These are phyloP conservation scores for Sweltsa coloradensis DNA, from an alignment of 1,140 invertebrate species.

Conservation along the genomic window DNA sequence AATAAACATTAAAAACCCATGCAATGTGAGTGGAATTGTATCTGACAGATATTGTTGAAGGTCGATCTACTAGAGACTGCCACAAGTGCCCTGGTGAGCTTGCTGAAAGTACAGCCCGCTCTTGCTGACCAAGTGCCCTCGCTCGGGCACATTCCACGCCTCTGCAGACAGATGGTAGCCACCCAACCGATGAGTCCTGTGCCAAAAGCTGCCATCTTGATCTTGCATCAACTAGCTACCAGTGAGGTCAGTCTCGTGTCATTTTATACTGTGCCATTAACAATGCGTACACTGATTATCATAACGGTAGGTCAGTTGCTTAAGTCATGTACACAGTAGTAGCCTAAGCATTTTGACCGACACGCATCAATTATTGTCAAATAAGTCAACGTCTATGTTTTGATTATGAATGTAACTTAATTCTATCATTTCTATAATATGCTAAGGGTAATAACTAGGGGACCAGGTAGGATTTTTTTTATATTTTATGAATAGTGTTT, in stretches of 20 bases:
- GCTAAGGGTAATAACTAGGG: no score
- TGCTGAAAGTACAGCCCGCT: conserved; percentile 75
- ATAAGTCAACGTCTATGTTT: no score
- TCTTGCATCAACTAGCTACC: conserved; percentile 73
- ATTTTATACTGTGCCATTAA: conserved; percentile 4
- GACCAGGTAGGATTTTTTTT: no score
- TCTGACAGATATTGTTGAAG: conserved; percentile 33
- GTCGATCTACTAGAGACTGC: conserved; percentile 70
- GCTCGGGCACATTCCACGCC: conserved; percentile 84
- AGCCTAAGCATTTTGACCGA: no score
- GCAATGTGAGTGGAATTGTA: conserved; percentile 16
- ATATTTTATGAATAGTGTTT: no score
- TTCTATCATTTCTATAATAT: no score
- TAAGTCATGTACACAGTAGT: no score
- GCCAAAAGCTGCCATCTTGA: conserved; percentile 66
- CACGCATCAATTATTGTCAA: no score
- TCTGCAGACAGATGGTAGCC: conserved; percentile 63
- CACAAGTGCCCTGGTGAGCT: conserved; percentile 67
- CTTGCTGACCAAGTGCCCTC: conserved; percentile 83
- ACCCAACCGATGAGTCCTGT: conserved; percentile 44
- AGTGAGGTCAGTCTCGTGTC: conserved; percentile 51
- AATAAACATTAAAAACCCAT: no score
- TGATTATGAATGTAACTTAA: no score
- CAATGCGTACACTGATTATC: conserved; percentile 8
- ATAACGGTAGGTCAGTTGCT: no score